A percentile compares a stretch with the other conserved stretches of the same genome.
Evolutionary conservation across 2,113 vertebrate species (phyloP).

Genomic region (Cyprinodon variegatus): DNA sequence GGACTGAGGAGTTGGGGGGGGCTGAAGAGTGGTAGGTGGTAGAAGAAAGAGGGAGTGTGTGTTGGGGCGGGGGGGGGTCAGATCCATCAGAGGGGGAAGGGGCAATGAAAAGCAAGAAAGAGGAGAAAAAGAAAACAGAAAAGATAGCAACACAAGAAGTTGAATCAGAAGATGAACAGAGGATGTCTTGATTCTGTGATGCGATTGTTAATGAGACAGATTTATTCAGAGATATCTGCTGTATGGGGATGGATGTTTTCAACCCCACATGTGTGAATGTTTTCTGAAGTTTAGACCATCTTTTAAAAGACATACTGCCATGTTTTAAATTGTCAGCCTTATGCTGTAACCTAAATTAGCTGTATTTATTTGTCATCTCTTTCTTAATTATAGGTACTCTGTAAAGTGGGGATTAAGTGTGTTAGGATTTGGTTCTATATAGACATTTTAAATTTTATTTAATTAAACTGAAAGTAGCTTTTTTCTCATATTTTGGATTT

Average conservation of each 20-base stretch:
- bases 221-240: conserved; percentile 32
- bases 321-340: background rate
- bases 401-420: no score
- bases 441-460: no score
- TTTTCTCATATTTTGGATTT: background rate
- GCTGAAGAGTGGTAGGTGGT: background rate
- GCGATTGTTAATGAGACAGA: conserved; percentile 64
- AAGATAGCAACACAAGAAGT: conserved; percentile 4
- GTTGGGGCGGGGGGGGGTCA: background rate
- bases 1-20: conserved; percentile 18
- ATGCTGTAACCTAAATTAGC: background rate
- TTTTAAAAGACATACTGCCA: background rate
- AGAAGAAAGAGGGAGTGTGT: conserved; percentile 10
- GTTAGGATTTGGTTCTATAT: no score
- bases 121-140: conserved; percentile 22
- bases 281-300: conserved; percentile 11
- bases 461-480: no score
- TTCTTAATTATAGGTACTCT: background rate
- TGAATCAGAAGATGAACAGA: conserved; percentile 29
- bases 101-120: conserved; percentile 31
- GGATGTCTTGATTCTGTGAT: conserved; percentile 62
- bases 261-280: conserved; percentile 36
- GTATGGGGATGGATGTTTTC: conserved; percentile 35
- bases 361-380: background rate
- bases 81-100: background rate